Evolutionary conservation across 1,140 invertebrate genomes (phyloP), one percentile per base, ranked within the genome.

Genomic region (Drosophila chauvacae): DNA sequence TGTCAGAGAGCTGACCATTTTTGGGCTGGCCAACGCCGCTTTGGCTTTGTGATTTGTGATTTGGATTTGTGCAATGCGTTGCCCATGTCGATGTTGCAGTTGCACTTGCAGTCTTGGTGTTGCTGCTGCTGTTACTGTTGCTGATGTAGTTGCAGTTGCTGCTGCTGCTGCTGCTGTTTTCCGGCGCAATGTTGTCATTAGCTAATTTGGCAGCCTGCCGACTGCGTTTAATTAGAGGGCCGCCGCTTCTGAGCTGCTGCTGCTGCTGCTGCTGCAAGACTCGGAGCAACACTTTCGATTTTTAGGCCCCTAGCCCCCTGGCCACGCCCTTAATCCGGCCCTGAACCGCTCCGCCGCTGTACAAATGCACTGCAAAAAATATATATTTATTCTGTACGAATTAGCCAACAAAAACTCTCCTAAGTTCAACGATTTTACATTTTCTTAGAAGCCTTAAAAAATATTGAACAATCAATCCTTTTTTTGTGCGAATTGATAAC

Each of bases 1-100:
- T 87, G 84, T 87, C 84, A 88, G 85, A 83, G 80, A 80, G 72
- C 77, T 78, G 62, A 41, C 84, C 84, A 88, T 80, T 84, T 84
- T 71, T 69, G 84, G 81, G 57, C 47, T 50, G 62, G 66, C 23
- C 23, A 23, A 23, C 64, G 60, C 77, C 55, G 58, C 55, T 82
- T 87, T 79, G 75, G 63, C 26, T 50, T 53, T 73, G 50, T 71
- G 62, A 68, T 86, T 86, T 55, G 53, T 55, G 53, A 55, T 55
- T 55, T 55, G 53, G 53, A 55, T 55, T 55, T 86, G 63, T 86
- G 82, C 82, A 78, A 81, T 78, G 71, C 51, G 20, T 37, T 61
- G 63, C 33, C 7, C 47, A 28, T 55, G 48, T 72, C 47, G 65
- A 58, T 55, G 48, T 48, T 66, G 37, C 74, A 44, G 42, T 45